Evolutionary conservation across 2,888 invertebrate species (phyloP).

Genomic region (Candidula unifasciata): DNA sequence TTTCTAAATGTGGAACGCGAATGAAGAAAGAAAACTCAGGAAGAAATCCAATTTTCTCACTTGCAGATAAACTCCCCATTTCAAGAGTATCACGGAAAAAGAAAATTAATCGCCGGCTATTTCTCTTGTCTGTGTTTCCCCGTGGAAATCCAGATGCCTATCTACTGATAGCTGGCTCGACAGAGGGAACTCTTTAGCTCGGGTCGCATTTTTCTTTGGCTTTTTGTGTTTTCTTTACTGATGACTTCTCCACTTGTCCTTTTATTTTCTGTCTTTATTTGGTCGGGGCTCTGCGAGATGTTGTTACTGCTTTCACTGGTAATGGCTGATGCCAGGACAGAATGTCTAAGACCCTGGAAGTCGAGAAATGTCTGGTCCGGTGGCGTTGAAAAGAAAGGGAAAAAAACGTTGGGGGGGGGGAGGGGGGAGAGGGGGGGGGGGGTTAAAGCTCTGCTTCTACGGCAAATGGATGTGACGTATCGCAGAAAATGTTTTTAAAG

Average conservation of each 20-base stretch:
- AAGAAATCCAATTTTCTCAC: conserved; percentile 73
- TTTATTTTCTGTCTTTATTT: neutral
- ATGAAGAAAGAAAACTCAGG: conserved; percentile 36
- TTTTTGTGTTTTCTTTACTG: neutral
- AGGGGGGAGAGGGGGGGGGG: too few relatives aligned
- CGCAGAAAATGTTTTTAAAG: too few relatives aligned
- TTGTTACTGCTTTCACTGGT: neutral
- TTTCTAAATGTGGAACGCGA: neutral
- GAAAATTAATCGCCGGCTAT: conserved; percentile 65
- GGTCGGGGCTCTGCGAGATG: neutral
- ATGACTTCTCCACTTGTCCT: neutral
- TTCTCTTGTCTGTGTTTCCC: conserved; percentile 59
- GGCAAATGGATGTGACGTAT: too few relatives aligned
- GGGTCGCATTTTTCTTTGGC: neutral
- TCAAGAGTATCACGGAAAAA: conserved; percentile 63
- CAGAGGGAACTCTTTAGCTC: conserved; percentile 10
- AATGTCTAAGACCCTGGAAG: neutral
- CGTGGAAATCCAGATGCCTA: conserved; percentile 35
- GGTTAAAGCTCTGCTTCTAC: too few relatives aligned
- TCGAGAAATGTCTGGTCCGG: too few relatives aligned
- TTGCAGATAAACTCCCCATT: conserved; percentile 64
- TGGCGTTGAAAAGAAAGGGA: too few relatives aligned
- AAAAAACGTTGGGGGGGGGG: too few relatives aligned
- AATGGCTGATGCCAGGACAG: neutral
- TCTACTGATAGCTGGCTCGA: conserved; percentile 25